Evolutionary conservation across 2,113 vertebrate species (phyloP).

Genomic region (Uropsilus gracilis): DNA sequence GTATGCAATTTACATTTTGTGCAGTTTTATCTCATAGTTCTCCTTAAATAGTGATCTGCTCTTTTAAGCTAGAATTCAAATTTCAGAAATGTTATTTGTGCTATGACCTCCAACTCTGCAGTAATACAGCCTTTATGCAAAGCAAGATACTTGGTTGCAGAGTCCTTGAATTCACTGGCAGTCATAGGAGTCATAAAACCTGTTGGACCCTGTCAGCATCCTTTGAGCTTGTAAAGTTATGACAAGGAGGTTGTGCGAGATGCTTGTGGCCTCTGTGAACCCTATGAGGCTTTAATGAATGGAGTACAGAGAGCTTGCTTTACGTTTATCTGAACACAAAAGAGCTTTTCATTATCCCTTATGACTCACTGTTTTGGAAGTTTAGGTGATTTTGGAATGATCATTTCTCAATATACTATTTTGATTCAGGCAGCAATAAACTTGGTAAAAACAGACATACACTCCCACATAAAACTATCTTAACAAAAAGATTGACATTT

Average conservation of each 20-base stretch:
- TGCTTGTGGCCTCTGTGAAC: neutral
- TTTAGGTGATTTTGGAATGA: slow-evolving; percentile 21
- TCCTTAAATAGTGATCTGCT: neutral
- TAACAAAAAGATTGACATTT: slow-evolving; percentile 20
- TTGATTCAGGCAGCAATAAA: neutral
- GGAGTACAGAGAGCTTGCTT: neutral
- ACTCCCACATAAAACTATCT: neutral
- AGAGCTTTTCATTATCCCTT: neutral
- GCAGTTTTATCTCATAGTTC: neutral
- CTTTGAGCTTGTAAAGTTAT: neutral
- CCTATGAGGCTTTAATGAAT: neutral
- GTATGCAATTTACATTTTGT: slow-evolving; percentile 32
- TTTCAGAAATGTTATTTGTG: neutral
- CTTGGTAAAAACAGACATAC: neutral
- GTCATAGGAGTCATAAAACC: neutral
- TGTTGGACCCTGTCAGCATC: too few species aligned
- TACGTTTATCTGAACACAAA: neutral
- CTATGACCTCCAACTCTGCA: neutral
- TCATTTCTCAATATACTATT: neutral
- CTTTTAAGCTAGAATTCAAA: neutral
- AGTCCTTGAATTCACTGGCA: neutral
- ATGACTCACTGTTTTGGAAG: neutral
- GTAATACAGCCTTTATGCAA: neutral
- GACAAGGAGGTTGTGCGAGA: neutral
- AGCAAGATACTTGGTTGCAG: neutral